phyloP scores from a whole-genome alignment of 2,888 invertebrate species.

The Hemicrepidius hirtus region DNA sequence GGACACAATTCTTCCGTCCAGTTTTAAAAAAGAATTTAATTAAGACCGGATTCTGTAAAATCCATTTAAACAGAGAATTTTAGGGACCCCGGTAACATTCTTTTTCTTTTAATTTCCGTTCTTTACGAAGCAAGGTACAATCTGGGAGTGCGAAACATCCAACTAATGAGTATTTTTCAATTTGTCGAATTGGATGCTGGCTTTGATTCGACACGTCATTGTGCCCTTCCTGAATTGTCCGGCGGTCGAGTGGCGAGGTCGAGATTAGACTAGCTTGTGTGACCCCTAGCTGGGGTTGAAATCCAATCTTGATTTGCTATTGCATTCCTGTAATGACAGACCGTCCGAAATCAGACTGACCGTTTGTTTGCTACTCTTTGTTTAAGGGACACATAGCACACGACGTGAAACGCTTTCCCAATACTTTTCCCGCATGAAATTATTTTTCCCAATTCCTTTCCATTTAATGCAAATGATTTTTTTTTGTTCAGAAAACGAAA shows the following conservation, averaged over 20 bases:
- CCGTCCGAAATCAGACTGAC: slow-evolving; percentile 63
- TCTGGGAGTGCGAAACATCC: slow-evolving; percentile 66
- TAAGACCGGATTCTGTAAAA: slow-evolving; percentile 21
- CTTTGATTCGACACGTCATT: slow-evolving; percentile 72
- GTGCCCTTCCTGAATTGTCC: slow-evolving; percentile 61
- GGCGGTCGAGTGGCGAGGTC: slow-evolving; percentile 70
- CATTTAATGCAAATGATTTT: not conserved
- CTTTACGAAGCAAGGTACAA: slow-evolving; percentile 47
- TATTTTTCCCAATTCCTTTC: not conserved
- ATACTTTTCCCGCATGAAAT: slow-evolving; percentile 2
- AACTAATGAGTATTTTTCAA: slow-evolving; percentile 73
- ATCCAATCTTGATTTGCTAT: slow-evolving; percentile 74
- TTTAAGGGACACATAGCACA: slow-evolving; percentile 67
- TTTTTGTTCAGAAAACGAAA: too few species aligned
- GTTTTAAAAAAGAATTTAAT: slow-evolving; percentile 39
- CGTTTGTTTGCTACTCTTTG: slow-evolving; percentile 70
- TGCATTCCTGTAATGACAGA: slow-evolving; percentile 73
- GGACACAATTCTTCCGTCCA: not conserved
- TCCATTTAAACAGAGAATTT: slow-evolving; percentile 26
- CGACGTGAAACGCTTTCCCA: slow-evolving; percentile 13
- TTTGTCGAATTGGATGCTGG: slow-evolving; percentile 70
- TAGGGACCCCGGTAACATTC: slow-evolving; percentile 34
- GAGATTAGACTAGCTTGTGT: slow-evolving; percentile 72
- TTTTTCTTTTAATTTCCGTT: slow-evolving; percentile 54
- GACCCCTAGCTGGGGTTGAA: slow-evolving; percentile 69